Evolutionary conservation across 2,113 vertebrate genomes (phyloP).

Genomic region (Odocoileus hemionus): DNA sequence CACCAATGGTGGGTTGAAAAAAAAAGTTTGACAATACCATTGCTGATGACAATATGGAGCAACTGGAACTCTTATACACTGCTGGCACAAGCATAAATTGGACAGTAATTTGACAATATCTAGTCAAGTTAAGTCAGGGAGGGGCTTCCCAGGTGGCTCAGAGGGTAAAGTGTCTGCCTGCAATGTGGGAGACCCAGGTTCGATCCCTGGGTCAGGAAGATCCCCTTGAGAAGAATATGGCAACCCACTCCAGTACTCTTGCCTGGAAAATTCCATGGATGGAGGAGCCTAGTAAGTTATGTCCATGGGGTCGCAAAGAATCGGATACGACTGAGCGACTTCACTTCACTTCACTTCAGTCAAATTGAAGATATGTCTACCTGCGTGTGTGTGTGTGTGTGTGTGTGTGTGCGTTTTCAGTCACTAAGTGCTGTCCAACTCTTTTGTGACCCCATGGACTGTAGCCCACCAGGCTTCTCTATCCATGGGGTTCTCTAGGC

Average conservation of each 20-base stretch:
- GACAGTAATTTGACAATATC: neutral
- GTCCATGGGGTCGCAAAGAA: accelerated
- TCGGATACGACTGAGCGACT: accelerated
- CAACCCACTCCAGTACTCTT: neutral
- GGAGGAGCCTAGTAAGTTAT: neutral
- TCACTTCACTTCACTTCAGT: neutral
- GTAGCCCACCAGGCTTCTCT: neutral
- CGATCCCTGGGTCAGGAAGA: neutral
- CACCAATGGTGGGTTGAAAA: neutral
- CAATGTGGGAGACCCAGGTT: neutral
- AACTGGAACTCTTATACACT: neutral
- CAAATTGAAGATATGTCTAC: neutral
- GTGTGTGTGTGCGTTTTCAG: neutral
- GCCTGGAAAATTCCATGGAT: neutral
- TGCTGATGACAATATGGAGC: neutral
- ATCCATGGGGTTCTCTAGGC: neutral
- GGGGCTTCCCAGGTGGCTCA: neutral
- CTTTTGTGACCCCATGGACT: neutral
- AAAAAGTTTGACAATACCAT: too few species aligned
- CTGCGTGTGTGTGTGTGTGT: neutral
- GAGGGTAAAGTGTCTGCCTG: neutral
- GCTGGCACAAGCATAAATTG: neutral
- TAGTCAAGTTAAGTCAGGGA: neutral
- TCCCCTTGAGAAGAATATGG: neutral
- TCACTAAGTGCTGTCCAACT: neutral